Conservation (phyloP, 1,140 invertebrate species). For the Drosophila tani region DNA sequence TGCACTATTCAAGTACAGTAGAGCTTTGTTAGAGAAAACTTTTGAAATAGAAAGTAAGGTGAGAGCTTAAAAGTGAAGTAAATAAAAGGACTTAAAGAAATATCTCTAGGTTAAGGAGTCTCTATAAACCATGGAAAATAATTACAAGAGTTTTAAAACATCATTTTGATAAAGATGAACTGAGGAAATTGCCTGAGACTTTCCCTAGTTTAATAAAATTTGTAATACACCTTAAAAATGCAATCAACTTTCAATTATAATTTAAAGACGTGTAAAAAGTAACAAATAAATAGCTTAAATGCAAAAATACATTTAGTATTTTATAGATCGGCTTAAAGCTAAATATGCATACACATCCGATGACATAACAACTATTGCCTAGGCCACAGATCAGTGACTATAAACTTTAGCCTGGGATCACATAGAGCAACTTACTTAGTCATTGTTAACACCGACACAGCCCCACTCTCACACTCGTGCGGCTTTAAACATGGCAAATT, state of each 20-base stretch:
- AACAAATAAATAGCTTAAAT: neutral
- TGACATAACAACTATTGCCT: slow-evolving; percentile 10
- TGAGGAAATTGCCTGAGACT: neutral
- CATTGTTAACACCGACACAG: slow-evolving; percentile 40
- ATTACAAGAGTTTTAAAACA: neutral
- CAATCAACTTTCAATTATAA: neutral
- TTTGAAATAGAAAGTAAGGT: neutral
- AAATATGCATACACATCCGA: neutral
- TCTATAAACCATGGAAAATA: neutral
- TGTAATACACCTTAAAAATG: neutral
- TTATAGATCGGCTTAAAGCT: neutral
- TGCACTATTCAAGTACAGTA: slow-evolving; percentile 27
- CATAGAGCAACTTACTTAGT: slow-evolving; percentile 49
- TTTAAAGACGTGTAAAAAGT: neutral
- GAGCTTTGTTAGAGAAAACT: neutral
- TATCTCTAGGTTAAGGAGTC: neutral
- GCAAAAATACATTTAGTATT: neutral
- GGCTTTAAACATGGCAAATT: slow-evolving; percentile 46
- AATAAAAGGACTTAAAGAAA: too few relatives aligned
- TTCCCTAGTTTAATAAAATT: neutral
- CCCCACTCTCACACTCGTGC: neutral
- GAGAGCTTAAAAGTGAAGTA: too few relatives aligned
- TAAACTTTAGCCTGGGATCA: slow-evolving; percentile 28
- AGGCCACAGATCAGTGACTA: slow-evolving; percentile 15
- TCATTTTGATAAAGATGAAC: too few relatives aligned